phyloP scores from a whole-genome alignment of 2,113 vertebrate species.

The Otocyon megalotis region DNA sequence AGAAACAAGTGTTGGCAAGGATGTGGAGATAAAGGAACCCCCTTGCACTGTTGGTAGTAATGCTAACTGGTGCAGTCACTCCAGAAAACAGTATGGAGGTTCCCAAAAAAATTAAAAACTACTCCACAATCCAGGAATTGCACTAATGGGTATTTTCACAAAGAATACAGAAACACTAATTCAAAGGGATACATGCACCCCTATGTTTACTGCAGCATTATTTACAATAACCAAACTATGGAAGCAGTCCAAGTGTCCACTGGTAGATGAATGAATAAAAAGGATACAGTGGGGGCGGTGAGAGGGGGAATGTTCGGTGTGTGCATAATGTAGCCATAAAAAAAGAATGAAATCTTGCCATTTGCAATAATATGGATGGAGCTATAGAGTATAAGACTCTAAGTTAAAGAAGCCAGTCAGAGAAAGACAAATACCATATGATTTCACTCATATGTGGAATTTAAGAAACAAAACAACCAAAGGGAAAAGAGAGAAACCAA shows the following conservation, averaged over 20 bases:
- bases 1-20: background rate
- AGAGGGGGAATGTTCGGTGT: background rate
- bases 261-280: background rate
- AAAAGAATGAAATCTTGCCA: background rate
- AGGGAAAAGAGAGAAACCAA: background rate
- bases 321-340: background rate
- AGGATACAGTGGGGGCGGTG: background rate
- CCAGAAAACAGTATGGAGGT: background rate
- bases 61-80: background rate
- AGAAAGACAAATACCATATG: background rate
- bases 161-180: background rate
- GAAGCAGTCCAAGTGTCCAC: background rate
- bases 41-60: background rate
- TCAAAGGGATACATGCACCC: background rate
- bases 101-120: background rate
- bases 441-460: background rate
- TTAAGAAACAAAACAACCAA: background rate
- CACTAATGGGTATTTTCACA: background rate
- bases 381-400: background rate
- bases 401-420: background rate
- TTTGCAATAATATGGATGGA: background rate
- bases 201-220: background rate
- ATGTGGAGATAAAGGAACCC: background rate
- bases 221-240: background rate
- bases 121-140: background rate